phyloP scores from a whole-genome alignment of 2,888 invertebrate genomes.

The Athalia circularis region DNA sequence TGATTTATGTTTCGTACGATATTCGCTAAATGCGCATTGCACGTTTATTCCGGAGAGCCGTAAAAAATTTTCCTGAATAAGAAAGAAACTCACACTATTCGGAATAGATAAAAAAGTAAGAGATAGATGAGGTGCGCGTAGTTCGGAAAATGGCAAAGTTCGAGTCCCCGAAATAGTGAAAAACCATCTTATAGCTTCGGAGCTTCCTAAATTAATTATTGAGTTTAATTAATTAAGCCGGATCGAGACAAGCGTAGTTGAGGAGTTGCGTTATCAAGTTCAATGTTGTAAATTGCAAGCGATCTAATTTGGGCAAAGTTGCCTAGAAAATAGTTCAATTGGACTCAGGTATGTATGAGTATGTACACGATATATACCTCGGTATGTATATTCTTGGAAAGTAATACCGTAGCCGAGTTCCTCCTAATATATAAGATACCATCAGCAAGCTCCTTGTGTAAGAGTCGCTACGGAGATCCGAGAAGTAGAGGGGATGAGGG shows the following conservation, averaged over 20 bases:
- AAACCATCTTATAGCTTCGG: background rate
- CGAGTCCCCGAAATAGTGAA: background rate
- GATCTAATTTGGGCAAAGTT: conserved; percentile 18
- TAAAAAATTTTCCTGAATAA: too few relatives aligned
- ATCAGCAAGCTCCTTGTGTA: conserved; percentile 1
- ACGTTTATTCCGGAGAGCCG: too few relatives aligned
- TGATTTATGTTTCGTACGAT: too few relatives aligned
- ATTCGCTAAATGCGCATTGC: too few relatives aligned
- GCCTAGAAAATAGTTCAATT: conserved; percentile 13
- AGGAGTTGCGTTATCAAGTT: conserved; percentile 14
- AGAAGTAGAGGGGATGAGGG: background rate
- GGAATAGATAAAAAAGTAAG: too few relatives aligned
- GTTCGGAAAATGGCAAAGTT: background rate
- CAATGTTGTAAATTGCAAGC: background rate
- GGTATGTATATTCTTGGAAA: background rate
- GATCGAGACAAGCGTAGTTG: background rate
- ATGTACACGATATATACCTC: background rate
- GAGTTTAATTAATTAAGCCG: conserved; percentile 4
- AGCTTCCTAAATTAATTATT: background rate
- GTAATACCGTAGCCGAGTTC: conserved; percentile 12
- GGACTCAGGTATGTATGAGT: too few relatives aligned
- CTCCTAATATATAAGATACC: conserved; percentile 26
- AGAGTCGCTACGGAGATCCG: background rate
- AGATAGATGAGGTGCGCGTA: too few relatives aligned
- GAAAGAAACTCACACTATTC: too few relatives aligned